Conservation (phyloP, 2,888 invertebrate genomes). For the Polydrusus cervinus region DNA sequence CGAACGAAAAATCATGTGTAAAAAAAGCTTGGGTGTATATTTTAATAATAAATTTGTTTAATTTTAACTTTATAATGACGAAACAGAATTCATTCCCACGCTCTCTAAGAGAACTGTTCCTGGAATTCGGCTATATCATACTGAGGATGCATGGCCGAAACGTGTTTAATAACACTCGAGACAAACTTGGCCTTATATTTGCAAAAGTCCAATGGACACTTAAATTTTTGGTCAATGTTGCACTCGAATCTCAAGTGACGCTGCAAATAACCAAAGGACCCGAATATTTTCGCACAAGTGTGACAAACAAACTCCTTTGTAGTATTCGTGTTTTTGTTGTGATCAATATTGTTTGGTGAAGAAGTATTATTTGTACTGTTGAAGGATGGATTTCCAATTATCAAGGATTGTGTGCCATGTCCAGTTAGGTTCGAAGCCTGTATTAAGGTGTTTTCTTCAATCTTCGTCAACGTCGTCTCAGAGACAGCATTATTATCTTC, state of each 20-base stretch:
- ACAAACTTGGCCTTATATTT: slow-evolving; percentile 59
- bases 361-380: background rate
- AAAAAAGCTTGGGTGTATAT: too few relatives aligned
- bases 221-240: slow-evolving; percentile 65
- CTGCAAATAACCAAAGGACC: slow-evolving; percentile 80
- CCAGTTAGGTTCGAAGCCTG: too few relatives aligned
- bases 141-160: slow-evolving; percentile 54
- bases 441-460: too few relatives aligned
- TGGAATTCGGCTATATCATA: slow-evolving; percentile 41
- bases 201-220: slow-evolving; percentile 56
- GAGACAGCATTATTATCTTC: too few relatives aligned
- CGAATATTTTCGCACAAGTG: slow-evolving; percentile 84
- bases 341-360: background rate
- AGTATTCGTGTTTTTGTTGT: background rate
- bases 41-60: background rate
- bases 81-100: background rate
- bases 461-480: too few relatives aligned
- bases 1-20: too few relatives aligned
- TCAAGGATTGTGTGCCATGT: too few relatives aligned
- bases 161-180: slow-evolving; percentile 60
- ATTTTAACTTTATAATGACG: background rate
- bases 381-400: background rate
- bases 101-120: slow-evolving; percentile 42
- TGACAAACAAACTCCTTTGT: slow-evolving; percentile 69
- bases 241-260: slow-evolving; percentile 85